Percentiles rank a stretch among this genome's conserved stretches.
These are phyloP conservation scores for Cinara cedri DNA, from an alignment of 2,888 invertebrate genomes.

Conservation along the genomic window DNA sequence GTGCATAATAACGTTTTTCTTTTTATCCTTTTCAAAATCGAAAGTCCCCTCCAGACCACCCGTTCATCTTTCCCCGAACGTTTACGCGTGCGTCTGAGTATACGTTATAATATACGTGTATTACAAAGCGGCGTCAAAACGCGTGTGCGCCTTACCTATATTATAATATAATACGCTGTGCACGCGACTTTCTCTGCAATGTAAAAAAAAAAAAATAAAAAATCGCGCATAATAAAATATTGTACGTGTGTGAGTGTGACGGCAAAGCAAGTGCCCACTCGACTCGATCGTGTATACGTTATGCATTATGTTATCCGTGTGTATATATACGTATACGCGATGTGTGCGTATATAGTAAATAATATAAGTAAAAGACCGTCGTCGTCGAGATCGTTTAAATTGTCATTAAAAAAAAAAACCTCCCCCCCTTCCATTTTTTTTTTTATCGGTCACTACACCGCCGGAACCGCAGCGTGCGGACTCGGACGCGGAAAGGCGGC, in stretches of 20 bases:
- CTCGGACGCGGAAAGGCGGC: background rate
- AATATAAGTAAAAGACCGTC: conserved; percentile 10
- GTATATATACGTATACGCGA: background rate
- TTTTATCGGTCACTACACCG: conserved; percentile 20
- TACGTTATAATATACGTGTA: conserved; percentile 6
- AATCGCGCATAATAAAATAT: background rate
- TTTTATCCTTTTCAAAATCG: no score
- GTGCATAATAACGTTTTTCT: no score
- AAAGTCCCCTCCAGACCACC: no score
- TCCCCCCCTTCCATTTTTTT: conserved; percentile 1
- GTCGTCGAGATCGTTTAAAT: conserved; percentile 47
- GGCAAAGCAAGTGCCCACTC: conserved; percentile 53
- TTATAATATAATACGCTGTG: no score
- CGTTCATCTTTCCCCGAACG: no score
- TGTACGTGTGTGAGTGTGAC: background rate
- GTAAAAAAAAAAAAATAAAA: no score
- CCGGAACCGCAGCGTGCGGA: background rate
- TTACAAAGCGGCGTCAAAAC: conserved; percentile 37
- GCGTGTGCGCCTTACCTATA: background rate
- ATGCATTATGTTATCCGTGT: background rate
- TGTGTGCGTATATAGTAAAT: no score
- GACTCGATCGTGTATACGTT: conserved; percentile 8
- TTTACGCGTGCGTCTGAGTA: no score
- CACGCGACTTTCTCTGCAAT: background rate
- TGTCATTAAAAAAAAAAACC: conserved; percentile 17